Conservation (phyloP, 1,140 invertebrate species). For the Hyles vespertilio region DNA sequence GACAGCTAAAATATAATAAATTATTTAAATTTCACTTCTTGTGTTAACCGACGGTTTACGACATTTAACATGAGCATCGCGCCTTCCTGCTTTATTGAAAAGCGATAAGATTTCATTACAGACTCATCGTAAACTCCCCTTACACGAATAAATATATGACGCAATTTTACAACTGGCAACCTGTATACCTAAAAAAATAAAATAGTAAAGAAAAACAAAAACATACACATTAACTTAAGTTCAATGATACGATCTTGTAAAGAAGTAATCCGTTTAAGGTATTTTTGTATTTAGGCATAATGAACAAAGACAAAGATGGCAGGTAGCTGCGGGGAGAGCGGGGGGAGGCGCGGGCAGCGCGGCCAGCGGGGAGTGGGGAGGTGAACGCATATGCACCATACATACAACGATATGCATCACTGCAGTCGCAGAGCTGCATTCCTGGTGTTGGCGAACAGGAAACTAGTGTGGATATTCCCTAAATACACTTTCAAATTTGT, state of each 20-base stretch:
- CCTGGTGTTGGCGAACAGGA: conserved; percentile 37
- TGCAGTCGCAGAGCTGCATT: conserved; percentile 62
- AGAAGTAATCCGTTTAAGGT: too few species aligned
- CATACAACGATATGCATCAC: conserved; percentile 63
- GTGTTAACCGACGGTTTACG: not conserved
- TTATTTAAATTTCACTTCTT: not conserved
- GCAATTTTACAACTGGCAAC: too few species aligned
- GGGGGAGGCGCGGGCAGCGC: not conserved
- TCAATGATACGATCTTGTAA: too few species aligned
- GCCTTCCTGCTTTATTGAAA: too few species aligned
- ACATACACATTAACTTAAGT: too few species aligned
- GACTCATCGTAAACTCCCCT: too few species aligned
- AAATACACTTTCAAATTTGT: not conserved
- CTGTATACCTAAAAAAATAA: too few species aligned
- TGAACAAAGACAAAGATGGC: conserved; percentile 51
- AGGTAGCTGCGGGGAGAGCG: conserved; percentile 20
- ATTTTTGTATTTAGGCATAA: conserved; percentile 27
- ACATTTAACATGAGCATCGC: not conserved
- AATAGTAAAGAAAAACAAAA: too few species aligned
- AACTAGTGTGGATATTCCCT: conserved; percentile 29
- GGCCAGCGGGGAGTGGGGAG: conserved; percentile 7
- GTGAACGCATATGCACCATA: conserved; percentile 38
- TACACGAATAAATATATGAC: too few species aligned
- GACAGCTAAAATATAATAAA: conserved; percentile 2
- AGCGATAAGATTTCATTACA: too few species aligned